These are phyloP conservation scores for Alexandromys fortis DNA, from an alignment of 2,113 vertebrate species.

Conservation along the genomic window DNA sequence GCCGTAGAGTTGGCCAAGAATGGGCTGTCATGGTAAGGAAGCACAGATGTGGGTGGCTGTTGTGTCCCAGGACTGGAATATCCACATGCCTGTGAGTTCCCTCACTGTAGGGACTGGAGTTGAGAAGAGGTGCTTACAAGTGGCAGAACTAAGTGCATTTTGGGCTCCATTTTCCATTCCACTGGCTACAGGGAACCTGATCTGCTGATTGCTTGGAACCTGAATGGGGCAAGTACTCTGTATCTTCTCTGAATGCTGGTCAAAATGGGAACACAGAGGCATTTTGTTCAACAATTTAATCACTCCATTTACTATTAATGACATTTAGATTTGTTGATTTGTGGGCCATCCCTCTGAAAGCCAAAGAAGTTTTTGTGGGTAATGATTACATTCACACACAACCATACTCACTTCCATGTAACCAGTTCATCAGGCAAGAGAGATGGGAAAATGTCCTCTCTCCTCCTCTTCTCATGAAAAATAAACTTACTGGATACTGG, in stretches of 20 bases:
- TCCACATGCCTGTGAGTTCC: accelerated
- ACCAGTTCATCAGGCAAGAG: neutral
- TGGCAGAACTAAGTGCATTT: neutral
- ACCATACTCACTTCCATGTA: neutral
- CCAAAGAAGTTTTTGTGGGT: neutral
- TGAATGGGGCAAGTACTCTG: neutral
- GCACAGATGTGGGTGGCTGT: neutral
- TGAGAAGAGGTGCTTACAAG: neutral
- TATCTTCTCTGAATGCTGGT: neutral
- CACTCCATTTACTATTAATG: neutral
- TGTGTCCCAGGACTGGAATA: neutral
- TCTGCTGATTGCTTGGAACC: neutral
- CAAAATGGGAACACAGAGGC: neutral
- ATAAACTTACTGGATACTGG: neutral
- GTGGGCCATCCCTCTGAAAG: neutral
- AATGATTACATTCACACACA: neutral
- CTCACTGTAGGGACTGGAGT: neutral
- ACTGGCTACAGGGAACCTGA: neutral
- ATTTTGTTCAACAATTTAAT: neutral
- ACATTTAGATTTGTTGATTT: neutral
- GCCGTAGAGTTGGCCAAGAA: neutral
- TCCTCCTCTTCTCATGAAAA: neutral
- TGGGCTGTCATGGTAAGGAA: neutral
- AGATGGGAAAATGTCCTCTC: neutral
- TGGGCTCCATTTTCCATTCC: neutral